Evolutionary conservation across 2,113 vertebrate species (phyloP), one percentile per base, ranked within the genome.

Genomic region (Ameiurus melas): DNA sequence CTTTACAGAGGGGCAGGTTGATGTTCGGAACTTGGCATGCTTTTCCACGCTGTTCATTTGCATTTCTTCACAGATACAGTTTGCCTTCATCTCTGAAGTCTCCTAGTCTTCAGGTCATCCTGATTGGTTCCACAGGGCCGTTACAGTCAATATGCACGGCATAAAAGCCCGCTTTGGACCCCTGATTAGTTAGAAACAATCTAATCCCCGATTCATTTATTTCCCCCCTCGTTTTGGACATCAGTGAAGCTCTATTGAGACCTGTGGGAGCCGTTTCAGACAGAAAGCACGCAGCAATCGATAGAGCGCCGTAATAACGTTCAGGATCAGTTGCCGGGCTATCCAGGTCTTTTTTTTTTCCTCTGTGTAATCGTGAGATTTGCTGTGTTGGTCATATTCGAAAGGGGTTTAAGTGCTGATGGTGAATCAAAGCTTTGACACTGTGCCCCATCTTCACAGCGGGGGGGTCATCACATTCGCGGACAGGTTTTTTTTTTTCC

Each of bases 361-460:
- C 84, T 58, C 33, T 14, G 19, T 82, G 86, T 82, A 82, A 82
- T 70, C 51, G 51, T 68, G 33, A 79, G 75, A 85, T 88, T 79
- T 57, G 87, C 87, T 70, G 83, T 70, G 83, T 88, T 70, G 87
- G 43, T 85, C 58, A 58, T 80, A 85, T 88, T 85, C 30, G 51
- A 36, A 82, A 62, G 80, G 25, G n/a, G 81, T 77, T 53, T 55
- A 64, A 20, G 60, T 80, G 83, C 51, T 85, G 87, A 70, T 66
- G 75, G 73, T 30, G 79, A 84, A 85, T 66, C 39, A 80, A 30
- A 68, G 58, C 60, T 30, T 55, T 88, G 55, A 53, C 87, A 79
- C 71, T 51, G 14, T 39, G 66, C 22, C 51, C n/a, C 62, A 6
- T 39, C 25, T 58, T 51, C 77, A 82, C 58, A 25, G 27, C 7